A percentile compares a stretch with the other conserved stretches of the same genome.
These are phyloP conservation scores for Drosophila navojoa DNA, from an alignment of 1,140 invertebrate species.

Conservation along the genomic window DNA sequence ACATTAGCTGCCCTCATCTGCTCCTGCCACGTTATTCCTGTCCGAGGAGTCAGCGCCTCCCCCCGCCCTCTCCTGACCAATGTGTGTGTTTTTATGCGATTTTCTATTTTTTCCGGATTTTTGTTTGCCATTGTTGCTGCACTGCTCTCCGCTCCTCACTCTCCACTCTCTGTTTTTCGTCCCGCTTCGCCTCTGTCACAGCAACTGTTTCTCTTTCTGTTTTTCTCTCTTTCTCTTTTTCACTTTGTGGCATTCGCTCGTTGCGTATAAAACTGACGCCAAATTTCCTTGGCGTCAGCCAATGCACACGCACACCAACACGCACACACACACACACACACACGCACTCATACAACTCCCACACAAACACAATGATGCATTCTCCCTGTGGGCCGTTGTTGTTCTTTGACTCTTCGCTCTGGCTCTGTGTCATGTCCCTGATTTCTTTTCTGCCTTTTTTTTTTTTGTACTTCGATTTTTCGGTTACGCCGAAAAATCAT, in stretches of 20 bases:
- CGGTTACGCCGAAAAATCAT: conserved; percentile 60
- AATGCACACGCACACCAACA: conserved; percentile 45
- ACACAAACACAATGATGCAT: conserved; percentile 24
- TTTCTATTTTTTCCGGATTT: conserved; percentile 79
- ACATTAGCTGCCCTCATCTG: conserved; percentile 58
- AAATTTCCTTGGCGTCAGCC: conserved; percentile 80
- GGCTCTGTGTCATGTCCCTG: conserved; percentile 48
- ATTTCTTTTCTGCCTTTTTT: conserved; percentile 49
- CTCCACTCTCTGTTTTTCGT: background rate
- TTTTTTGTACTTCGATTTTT: conserved; percentile 61
- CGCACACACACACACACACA: conserved; percentile 12
- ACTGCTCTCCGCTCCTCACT: background rate
- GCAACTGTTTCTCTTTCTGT: conserved; percentile 4
- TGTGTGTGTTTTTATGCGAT: conserved; percentile 67
- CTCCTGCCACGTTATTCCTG: conserved; percentile 20
- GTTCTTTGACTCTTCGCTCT: conserved; percentile 24
- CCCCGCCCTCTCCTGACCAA: background rate
- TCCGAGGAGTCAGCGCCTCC: background rate
- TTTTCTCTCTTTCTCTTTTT: conserved; percentile 18
- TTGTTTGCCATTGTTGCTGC: conserved; percentile 73
- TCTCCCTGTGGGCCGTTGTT: conserved; percentile 30
- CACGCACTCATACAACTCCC: conserved; percentile 11
- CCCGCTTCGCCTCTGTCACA: background rate
- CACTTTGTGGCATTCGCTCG: conserved; percentile 37
- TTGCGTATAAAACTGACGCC: conserved; percentile 75